Conservation (phyloP, 2,888 invertebrate species). For the Pedicia rivosa region DNA sequence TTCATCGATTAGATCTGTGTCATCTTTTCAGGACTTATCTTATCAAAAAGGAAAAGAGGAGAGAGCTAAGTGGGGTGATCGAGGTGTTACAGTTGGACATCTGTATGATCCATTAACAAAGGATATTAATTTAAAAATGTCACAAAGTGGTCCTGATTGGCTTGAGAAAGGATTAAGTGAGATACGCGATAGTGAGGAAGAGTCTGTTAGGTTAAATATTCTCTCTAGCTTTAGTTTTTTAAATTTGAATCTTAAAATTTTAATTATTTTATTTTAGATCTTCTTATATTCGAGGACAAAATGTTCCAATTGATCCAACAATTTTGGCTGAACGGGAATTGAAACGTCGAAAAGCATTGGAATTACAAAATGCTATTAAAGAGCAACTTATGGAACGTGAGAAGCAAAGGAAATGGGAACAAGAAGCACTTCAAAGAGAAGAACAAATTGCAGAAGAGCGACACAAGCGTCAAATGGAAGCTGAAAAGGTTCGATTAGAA, state of each 20-base stretch:
- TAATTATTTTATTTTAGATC: slow-evolving; percentile 22
- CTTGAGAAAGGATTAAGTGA: slow-evolving; percentile 27
- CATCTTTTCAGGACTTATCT: slow-evolving; percentile 17
- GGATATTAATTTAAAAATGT: slow-evolving; percentile 14
- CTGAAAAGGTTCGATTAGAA: slow-evolving; percentile 49
- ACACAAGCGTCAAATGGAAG: slow-evolving; percentile 54
- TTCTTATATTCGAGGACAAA: slow-evolving; percentile 71
- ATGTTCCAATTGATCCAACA: slow-evolving; percentile 64
- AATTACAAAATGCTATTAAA: slow-evolving; percentile 72
- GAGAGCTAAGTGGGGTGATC: slow-evolving; percentile 58
- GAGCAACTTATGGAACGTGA: slow-evolving; percentile 75
- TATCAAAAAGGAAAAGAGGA: slow-evolving; percentile 35
- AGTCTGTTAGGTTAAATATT: slow-evolving; percentile 26
- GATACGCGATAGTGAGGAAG: slow-evolving; percentile 22
- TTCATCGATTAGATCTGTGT: slow-evolving; percentile 7
- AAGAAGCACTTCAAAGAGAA: slow-evolving; percentile 53
- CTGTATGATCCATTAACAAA: slow-evolving; percentile 43
- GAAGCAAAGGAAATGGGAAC: slow-evolving; percentile 55
- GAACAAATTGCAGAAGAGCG: slow-evolving; percentile 69
- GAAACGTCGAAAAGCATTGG: slow-evolving; percentile 65
- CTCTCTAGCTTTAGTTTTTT: no score
- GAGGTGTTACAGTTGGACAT: slow-evolving; percentile 47
- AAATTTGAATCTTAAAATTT: no score
- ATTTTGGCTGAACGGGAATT: slow-evolving; percentile 67
- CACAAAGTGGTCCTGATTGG: slow-evolving; percentile 28